Evolutionary conservation across 1,140 invertebrate species (phyloP), one percentile per base, ranked within the genome.

Genomic region (Akabosia matsudoensis): DNA sequence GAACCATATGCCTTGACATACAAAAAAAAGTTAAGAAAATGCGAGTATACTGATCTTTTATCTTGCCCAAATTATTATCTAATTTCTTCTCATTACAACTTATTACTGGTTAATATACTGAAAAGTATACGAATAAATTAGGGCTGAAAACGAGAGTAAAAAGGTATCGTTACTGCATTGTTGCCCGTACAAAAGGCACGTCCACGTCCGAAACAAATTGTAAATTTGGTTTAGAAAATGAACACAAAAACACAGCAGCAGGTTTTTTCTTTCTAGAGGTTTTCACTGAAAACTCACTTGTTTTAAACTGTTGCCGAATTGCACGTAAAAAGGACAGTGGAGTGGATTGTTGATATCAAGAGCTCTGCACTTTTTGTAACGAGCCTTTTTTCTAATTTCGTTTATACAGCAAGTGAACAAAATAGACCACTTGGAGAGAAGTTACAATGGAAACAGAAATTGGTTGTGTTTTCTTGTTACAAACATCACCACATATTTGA

Each of bases 171-270:
- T 31, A 26, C 33, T 33, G 56, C n/a, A 34, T 79, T 76, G 72
- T 52, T 75, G 78, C 26, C 10, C 4, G 73, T 64, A 80, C 77
- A 45, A 18, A 45, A 10, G 37, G 37, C 37, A 45, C 37, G 37
- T 80, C 79, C 79, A 79, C 78, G 79, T n/a, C n/a, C 79, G 76
- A 79, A 74, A 81, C 79, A 64, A 81, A 81, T 81, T 79, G 79
- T 74, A 81, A 81, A 81, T 81, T 81, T 81, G 76, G 79, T 81
- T 81, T 79, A 81, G 78, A 77, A 81, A 77, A 79, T 79, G 78
- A 81, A 78, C 77, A 79, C 77, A 81, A 81, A 81, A 81, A 77
- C 54, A 45, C 18, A 45, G 37, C 37, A 45, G 37, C 37, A 45
- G 37, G n/a, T n/a, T n/a, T n/a, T n/a, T n/a, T n/a, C n/a, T n/a